Evolutionary conservation across 2,113 vertebrate species (phyloP).

Genomic region (Lepisosteus osseus): DNA sequence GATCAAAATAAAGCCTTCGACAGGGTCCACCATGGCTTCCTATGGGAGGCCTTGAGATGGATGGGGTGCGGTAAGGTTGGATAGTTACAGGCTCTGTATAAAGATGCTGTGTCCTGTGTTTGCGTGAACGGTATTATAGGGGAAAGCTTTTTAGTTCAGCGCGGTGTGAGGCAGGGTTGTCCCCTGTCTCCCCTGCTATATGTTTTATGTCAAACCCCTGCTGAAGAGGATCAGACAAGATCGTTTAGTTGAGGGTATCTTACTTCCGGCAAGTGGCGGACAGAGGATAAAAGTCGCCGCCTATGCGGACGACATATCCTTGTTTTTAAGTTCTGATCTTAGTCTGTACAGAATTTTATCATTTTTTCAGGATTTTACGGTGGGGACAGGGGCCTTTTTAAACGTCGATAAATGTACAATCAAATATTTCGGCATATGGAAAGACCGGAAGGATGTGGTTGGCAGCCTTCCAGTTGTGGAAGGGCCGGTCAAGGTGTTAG

Average conservation of each 20-base stretch:
- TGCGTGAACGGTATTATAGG: not conserved
- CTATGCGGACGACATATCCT: too few species aligned
- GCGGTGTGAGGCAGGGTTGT: constrained; percentile 8
- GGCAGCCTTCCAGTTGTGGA: too few species aligned
- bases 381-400: too few species aligned
- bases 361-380: too few species aligned
- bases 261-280: not conserved
- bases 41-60: not conserved
- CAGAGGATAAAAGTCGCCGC: not conserved
- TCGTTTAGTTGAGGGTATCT: not conserved
- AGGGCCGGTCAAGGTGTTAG: too few species aligned
- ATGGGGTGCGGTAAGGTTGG: not conserved
- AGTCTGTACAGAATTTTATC: too few species aligned
- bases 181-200: constrained; percentile 12
- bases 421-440: too few species aligned
- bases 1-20: constrained; percentile 24
- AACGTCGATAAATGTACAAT: too few species aligned
- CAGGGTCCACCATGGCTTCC: constrained; percentile 4
- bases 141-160: not conserved
- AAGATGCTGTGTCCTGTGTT: not conserved
- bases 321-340: too few species aligned
- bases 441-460: too few species aligned
- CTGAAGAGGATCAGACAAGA: too few species aligned
- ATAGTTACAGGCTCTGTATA: constrained; percentile 6
- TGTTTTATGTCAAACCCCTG: not conserved